Evolutionary conservation across 2,888 invertebrate genomes (phyloP), one percentile per base, ranked within the genome.

Genomic region (Encarsia formosa): DNA sequence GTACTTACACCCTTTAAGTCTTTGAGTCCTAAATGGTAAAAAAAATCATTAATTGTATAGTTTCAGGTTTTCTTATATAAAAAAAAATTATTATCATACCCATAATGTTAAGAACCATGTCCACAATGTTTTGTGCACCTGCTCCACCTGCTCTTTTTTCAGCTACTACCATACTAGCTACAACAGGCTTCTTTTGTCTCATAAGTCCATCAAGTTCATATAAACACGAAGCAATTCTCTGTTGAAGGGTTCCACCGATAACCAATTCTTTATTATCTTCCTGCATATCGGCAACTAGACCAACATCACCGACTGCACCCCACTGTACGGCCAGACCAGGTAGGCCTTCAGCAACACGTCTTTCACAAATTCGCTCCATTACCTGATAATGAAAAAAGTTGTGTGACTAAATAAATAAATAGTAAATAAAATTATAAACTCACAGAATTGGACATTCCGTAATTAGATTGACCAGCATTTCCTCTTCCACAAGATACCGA

Each of bases 161-260:
- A 0, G 94, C 93, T 0, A 92, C 87, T 0, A 95, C 89, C 76
- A 92, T 90, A 60, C 90, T 89, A 0, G 87, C 80, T 0, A 91
- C 88, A 15, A 92, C 78, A 0, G 88, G 76, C 1, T 78, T 73
- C 2, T 74, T 68, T 4, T 67, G 71, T 56, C 85, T 85, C 49
- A 98, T 75, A 73, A 97, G 81, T 37, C 76, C 77, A 66, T 88
- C 86, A 24, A 95, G 74, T 2, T 86, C 80, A 4, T 83, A 76
- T 6, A 95, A 76, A 67, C 93, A 94, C 0, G 90, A 92, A 0
- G 83, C 80, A 63, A 95, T 88, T 60, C 85, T 81, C 70, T 95
- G 95, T 54, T 91, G 91, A 3, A 91, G 76, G 0, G 92, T 93
- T 9, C 94, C 94, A 42, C 83, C 82, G 34, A 86, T 86, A 55